Conservation (phyloP, 2,888 invertebrate genomes). For the Microctonus hyperodae region DNA sequence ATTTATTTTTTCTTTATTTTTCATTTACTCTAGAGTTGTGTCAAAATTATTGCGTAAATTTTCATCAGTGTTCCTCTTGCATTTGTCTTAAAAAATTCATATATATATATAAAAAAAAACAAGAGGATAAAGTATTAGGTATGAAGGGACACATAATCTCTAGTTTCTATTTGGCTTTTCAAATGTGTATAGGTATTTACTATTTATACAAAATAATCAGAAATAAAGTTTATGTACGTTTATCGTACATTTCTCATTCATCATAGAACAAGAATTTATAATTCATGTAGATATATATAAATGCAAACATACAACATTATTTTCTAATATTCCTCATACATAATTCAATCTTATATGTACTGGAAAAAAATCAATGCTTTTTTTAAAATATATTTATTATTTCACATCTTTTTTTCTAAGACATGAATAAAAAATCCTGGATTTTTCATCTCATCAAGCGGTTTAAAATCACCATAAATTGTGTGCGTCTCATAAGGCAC, state of each 20-base stretch:
- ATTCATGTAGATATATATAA: not conserved
- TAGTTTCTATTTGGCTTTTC: conserved; percentile 38
- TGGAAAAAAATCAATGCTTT: not conserved
- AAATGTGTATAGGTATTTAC: conserved; percentile 43
- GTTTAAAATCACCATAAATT: conserved; percentile 84
- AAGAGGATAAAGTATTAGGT: not conserved
- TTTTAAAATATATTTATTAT: not conserved
- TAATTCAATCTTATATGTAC: not conserved
- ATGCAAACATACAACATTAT: not conserved
- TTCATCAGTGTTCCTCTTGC: not conserved
- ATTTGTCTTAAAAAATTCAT: not conserved
- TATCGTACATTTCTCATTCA: conserved; percentile 40
- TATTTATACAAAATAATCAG: conserved; percentile 44
- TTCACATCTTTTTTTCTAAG: conserved; percentile 68
- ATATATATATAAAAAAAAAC: not conserved
- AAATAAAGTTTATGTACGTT: conserved; percentile 43
- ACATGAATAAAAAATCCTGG: conserved; percentile 89
- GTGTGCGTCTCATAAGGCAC: conserved; percentile 73
- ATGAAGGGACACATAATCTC: conserved; percentile 21
- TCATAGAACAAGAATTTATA: conserved; percentile 4
- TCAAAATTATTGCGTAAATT: not conserved
- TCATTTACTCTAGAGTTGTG: not conserved
- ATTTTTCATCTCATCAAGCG: conserved; percentile 68
- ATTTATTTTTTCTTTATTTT: not conserved
- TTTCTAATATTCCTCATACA: not conserved